Evolutionary conservation across 2,797 vertebrate species (phyloP).

Genomic region (Cossypha heuglini): DNA sequence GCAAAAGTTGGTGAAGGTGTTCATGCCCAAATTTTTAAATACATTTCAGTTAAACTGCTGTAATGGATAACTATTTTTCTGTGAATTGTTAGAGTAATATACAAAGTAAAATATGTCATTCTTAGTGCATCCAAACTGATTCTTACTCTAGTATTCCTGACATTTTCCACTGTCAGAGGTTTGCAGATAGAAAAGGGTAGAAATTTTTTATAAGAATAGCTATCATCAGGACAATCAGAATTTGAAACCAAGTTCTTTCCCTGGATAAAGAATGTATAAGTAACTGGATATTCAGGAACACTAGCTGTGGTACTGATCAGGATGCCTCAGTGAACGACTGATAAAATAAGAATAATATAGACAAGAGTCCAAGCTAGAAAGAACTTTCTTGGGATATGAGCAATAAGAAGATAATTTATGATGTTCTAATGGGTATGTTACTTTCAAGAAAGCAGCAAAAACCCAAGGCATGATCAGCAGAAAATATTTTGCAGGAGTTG

Average conservation of each 20-base stretch:
- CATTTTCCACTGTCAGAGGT: background rate
- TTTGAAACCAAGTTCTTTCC: background rate
- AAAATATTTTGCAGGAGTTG: background rate
- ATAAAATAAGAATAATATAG: background rate
- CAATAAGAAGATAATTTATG: background rate
- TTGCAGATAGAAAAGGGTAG: background rate
- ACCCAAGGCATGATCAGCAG: accelerated
- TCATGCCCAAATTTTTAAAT: background rate
- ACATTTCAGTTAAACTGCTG: background rate
- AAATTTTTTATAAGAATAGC: background rate
- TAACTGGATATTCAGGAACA: background rate
- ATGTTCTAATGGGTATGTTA: background rate
- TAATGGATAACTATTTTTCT: background rate
- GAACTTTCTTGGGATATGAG: background rate
- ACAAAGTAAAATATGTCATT: background rate
- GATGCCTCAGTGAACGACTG: background rate
- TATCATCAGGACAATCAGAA: background rate
- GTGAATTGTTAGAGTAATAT: background rate
- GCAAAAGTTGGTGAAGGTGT: background rate
- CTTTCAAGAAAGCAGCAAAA: background rate
- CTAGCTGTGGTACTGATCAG: background rate
- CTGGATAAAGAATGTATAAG: background rate
- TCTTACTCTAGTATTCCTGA: background rate
- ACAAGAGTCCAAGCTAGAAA: background rate
- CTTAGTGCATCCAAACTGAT: background rate